Conservation (phyloP, 2,113 vertebrate genomes). For the Lophotis ruficrista region DNA sequence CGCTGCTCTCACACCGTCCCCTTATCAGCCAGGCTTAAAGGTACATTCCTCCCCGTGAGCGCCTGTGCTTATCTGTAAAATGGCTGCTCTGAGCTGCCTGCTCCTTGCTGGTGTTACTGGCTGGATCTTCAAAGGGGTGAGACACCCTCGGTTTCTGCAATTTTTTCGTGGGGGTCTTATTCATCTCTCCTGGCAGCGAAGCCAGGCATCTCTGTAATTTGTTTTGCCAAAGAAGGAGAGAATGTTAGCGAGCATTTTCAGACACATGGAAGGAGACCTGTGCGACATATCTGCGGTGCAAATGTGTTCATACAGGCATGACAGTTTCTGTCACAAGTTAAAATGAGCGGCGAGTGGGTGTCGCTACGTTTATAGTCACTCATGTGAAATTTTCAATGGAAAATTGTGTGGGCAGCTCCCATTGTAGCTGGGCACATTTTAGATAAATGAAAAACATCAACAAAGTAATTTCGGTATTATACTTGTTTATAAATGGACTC, state of each 20-base stretch:
- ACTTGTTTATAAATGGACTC: slow-evolving; percentile 46
- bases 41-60: neutral
- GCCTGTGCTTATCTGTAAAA: neutral
- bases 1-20: neutral
- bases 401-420: slow-evolving; percentile 65
- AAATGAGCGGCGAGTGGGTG: slow-evolving; percentile 61
- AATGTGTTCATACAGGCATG: slow-evolving; percentile 66
- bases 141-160: neutral
- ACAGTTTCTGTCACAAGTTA: slow-evolving; percentile 70
- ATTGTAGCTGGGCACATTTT: slow-evolving; percentile 57
- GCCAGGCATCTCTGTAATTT: neutral
- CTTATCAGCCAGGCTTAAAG: neutral
- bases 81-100: neutral
- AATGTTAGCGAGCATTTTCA: neutral
- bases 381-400: slow-evolving; percentile 66
- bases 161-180: neutral
- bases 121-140: slow-evolving; percentile 31
- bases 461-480: slow-evolving; percentile 48
- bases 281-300: slow-evolving; percentile 52
- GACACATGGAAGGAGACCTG: slow-evolving; percentile 55
- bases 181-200: slow-evolving; percentile 3
- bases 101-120: neutral
- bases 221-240: neutral
- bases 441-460: slow-evolving; percentile 61
- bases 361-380: slow-evolving; percentile 53